Base-by-base conservation (phyloP, 2,113 vertebrate species). In the Ibidorhyncha struthersii region DNA sequence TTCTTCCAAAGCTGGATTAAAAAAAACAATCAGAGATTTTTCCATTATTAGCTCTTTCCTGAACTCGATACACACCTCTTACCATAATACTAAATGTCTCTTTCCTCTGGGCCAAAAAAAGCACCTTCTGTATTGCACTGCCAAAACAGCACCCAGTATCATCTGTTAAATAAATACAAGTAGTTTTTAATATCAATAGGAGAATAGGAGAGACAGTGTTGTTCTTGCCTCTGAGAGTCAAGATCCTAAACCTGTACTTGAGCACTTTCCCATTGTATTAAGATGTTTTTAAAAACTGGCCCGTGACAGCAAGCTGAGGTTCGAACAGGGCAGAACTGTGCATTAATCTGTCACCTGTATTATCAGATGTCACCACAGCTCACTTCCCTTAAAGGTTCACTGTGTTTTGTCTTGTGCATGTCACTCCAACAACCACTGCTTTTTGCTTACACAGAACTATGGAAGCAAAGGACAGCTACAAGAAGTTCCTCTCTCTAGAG, bases 41-140 rank as follows among this genome's bases (percentile, higher is more conserved):
- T 90, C 67, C 53, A 20, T 69, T 69, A 49, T 82, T 65, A 69
- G 49, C 21, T 65, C 65, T 85, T 93, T 61, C 25, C 71, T 85
- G 66, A 91, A 72, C 56, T 76, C 3, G 58, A 79, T 36, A 45
- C 85, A 89, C 72, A 58, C 72, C 84, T 83, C 78, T 93, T 94
- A 73, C 6, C 38, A n/a, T 76, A 90, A 79, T 6, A 91, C 23
- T 34, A 36, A 70, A 59, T 6, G 50, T n/a, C 74, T 17, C 13
- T 43, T 36, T 94, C 50, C 43, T 52, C 65, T 12, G 41, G 27
- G 82, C 90, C 95, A 93, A 94, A 56, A 85, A 93, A 94, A 97
- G 49, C 74, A 38, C 43, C 12, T 72, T 69, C 20, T 10, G 40
- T 41, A 29, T 9, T 47, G 25, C 25, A 56, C 34, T 77, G 71